Conservation (phyloP, 1,140 invertebrate genomes). For the Neodiprion lecontei region DNA sequence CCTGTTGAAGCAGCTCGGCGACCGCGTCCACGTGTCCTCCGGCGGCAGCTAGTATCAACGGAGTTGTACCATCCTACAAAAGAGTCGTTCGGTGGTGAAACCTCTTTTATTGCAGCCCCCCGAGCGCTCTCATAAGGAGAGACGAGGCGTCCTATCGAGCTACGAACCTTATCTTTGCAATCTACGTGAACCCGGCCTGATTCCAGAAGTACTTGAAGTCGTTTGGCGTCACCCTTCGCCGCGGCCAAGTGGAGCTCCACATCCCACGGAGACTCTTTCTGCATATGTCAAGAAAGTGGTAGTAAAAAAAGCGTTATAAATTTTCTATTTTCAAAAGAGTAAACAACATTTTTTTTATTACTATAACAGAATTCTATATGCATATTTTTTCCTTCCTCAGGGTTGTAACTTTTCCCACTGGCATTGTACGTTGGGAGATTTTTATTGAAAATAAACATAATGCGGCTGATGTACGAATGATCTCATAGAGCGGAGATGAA, state of each 20-base stretch:
- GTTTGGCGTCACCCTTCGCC: conserved; percentile 80
- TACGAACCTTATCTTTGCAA: conserved; percentile 85
- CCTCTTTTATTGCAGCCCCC: background rate
- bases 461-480: too few relatives aligned
- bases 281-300: conserved; percentile 44
- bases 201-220: conserved; percentile 80
- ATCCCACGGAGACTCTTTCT: conserved; percentile 93
- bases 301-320: conserved; percentile 29
- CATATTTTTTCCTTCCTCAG: too few relatives aligned
- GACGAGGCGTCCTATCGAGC: background rate
- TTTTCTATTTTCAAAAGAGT: too few relatives aligned
- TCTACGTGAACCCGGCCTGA: conserved; percentile 93
- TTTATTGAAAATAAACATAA: too few relatives aligned
- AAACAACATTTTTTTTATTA: too few relatives aligned
- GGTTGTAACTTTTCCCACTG: too few relatives aligned
- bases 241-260: conserved; percentile 90
- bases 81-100: background rate
- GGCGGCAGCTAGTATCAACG: conserved; percentile 87
- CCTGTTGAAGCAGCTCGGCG: conserved; percentile 84
- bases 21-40: conserved; percentile 89
- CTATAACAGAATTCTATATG: too few relatives aligned
- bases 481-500: too few relatives aligned
- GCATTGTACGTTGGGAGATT: too few relatives aligned
- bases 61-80: conserved; percentile 89
- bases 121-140: too few relatives aligned